Conservation (phyloP, 64 coral and sea anemone species). For the Platygyra sinensis region DNA sequence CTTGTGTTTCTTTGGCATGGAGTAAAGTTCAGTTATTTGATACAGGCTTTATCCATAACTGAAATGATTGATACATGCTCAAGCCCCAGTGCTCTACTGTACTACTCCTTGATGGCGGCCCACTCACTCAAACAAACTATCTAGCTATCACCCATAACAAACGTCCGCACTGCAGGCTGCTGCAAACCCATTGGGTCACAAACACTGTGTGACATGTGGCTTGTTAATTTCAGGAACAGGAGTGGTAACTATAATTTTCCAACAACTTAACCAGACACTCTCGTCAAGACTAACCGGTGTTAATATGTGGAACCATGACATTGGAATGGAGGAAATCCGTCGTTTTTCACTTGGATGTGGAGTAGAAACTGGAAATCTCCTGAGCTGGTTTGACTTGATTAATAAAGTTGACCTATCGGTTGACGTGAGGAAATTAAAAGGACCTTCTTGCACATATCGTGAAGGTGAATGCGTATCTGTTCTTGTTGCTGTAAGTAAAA, state of each 20-base stretch:
- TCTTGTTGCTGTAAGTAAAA: background rate
- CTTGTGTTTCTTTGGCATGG: too few relatives aligned
- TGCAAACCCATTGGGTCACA: too few relatives aligned
- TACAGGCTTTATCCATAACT: too few relatives aligned
- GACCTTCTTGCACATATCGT: slow-evolving; percentile 1
- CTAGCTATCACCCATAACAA: too few relatives aligned
- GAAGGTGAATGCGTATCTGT: background rate
- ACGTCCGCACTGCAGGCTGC: too few relatives aligned
- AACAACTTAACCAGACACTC: background rate
- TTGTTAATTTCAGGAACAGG: slow-evolving; percentile 17
- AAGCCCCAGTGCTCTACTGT: too few relatives aligned
- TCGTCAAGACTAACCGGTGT: slow-evolving; percentile 1
- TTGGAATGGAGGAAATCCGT: background rate
- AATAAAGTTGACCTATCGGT: background rate
- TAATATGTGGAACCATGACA: slow-evolving; percentile 4
- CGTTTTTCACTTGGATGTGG: slow-evolving; percentile 32
- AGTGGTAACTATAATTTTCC: background rate
- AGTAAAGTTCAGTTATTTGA: too few relatives aligned
- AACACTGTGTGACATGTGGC: background rate
- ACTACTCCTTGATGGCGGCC: too few relatives aligned
- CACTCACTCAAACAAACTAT: too few relatives aligned
- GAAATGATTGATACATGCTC: too few relatives aligned
- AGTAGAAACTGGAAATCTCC: background rate
- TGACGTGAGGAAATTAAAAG: background rate
- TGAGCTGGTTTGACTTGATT: slow-evolving; percentile 7